These are phyloP conservation scores for Neoniphon sammara DNA, from an alignment of 2,797 vertebrate species.

Conservation along the genomic window DNA sequence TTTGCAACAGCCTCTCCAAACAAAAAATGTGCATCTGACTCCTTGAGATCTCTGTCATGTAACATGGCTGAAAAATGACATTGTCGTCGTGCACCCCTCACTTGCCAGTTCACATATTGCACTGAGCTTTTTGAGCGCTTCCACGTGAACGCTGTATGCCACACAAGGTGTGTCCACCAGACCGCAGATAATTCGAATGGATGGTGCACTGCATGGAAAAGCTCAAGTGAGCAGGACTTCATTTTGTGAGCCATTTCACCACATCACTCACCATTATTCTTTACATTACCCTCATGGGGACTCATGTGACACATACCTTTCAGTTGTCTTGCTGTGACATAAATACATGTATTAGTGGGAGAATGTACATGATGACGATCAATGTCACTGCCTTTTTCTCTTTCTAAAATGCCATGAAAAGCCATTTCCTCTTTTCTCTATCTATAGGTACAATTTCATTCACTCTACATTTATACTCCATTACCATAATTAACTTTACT, in stretches of 20 bases:
- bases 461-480: background rate
- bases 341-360: slow-evolving; percentile 48
- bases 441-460: background rate
- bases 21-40: slow-evolving; percentile 22
- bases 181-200: slow-evolving; percentile 76
- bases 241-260: slow-evolving; percentile 79
- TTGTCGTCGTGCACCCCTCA: slow-evolving; percentile 20
- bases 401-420: slow-evolving; percentile 1
- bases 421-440: background rate
- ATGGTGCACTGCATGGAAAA: slow-evolving; percentile 63
- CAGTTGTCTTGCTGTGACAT: slow-evolving; percentile 35
- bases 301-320: slow-evolving; percentile 61
- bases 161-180: slow-evolving; percentile 71
- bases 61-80: slow-evolving; percentile 56
- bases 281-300: slow-evolving; percentile 56
- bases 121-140: slow-evolving; percentile 29
- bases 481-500: slow-evolving; percentile 19
- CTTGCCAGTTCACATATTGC: slow-evolving; percentile 55
- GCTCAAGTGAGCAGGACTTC: slow-evolving; percentile 73
- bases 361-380: slow-evolving; percentile 37
- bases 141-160: slow-evolving; percentile 49
- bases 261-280: slow-evolving; percentile 78
- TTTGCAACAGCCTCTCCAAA: slow-evolving; percentile 25
- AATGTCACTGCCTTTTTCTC: slow-evolving; percentile 8
- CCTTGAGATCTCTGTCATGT: slow-evolving; percentile 49